phyloP scores from a whole-genome alignment of 30 jellyfish, hydroid and myxozoan genomes.

The Hydractinia echinata region DNA sequence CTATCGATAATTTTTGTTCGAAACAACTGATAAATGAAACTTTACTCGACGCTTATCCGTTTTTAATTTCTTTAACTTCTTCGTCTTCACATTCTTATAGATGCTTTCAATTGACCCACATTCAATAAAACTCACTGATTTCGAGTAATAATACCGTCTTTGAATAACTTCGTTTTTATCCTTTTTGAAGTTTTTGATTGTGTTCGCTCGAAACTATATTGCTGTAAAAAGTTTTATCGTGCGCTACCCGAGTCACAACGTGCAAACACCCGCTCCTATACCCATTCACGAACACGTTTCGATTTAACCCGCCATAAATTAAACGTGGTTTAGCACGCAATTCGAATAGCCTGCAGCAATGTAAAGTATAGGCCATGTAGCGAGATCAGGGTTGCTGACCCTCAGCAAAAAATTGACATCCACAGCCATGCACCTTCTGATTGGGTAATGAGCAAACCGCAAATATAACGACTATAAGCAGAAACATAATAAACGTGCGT shows the following conservation, averaged over 20 bases:
- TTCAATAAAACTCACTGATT: not conserved
- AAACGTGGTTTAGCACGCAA: not conserved
- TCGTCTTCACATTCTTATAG: not conserved
- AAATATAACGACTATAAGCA: not conserved
- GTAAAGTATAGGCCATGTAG: not conserved
- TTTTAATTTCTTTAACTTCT: not conserved
- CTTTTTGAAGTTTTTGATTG: not conserved
- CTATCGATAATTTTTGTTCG: not conserved
- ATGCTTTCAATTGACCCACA: constrained; percentile 11
- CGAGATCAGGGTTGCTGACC: not conserved
- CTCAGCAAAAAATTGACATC: not conserved
- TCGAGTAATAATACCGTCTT: constrained; percentile 1
- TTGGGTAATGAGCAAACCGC: constrained; percentile 16
- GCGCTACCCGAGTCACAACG: not conserved
- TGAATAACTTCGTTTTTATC: not conserved
- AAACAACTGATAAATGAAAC: not conserved
- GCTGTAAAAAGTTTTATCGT: not conserved
- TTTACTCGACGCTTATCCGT: not conserved
- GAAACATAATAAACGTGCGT: constrained; percentile 10
- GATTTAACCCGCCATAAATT: constrained; percentile 2
- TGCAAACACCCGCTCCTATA: not conserved
- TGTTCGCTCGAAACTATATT: not conserved
- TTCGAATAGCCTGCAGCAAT: not conserved
- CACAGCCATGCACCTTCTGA: not conserved
- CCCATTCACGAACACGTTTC: constrained; percentile 3